These are phyloP conservation scores for Brachionus rubens DNA, from an alignment of 1,140 invertebrate genomes.

Conservation along the genomic window DNA sequence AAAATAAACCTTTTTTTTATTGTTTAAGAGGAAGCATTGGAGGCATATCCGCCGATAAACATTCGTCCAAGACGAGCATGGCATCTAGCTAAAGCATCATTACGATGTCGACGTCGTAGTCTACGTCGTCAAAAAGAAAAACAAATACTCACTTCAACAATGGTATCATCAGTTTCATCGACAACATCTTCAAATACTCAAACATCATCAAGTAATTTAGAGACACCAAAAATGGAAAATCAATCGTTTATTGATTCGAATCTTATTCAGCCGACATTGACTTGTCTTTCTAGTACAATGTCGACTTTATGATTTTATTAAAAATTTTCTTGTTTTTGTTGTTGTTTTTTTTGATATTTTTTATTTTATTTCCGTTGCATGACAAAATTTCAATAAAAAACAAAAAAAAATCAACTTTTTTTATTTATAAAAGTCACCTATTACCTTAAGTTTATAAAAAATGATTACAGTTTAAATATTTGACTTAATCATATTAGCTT, in stretches of 20 bases:
- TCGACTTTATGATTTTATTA: slow-evolving; percentile 18
- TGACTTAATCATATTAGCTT: too few relatives aligned
- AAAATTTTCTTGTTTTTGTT: not conserved
- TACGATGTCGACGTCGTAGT: slow-evolving; percentile 1
- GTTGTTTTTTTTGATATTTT: too few relatives aligned
- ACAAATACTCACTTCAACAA: slow-evolving; percentile 15
- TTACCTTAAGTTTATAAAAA: not conserved
- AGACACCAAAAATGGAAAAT: slow-evolving; percentile 2
- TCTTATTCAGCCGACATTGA: not conserved
- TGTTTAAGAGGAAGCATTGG: slow-evolving; percentile 18
- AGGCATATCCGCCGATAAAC: slow-evolving; percentile 13
- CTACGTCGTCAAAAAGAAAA: slow-evolving; percentile 18
- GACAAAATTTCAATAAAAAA: too few relatives aligned
- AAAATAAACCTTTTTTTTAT: not conserved
- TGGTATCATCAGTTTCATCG: not conserved
- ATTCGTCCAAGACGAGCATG: slow-evolving; percentile 15
- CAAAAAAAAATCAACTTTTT: too few relatives aligned
- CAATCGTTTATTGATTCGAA: slow-evolving; percentile 28
- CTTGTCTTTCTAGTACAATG: not conserved
- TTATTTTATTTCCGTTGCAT: slow-evolving; percentile 32
- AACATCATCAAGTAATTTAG: not conserved
- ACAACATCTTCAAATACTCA: slow-evolving; percentile 8
- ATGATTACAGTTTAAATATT: not conserved
- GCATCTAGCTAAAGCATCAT: slow-evolving; percentile 31
- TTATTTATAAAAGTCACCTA: too few relatives aligned